Base-by-base conservation (phyloP, 2,113 vertebrate genomes). In the Podarcis muralis region DNA sequence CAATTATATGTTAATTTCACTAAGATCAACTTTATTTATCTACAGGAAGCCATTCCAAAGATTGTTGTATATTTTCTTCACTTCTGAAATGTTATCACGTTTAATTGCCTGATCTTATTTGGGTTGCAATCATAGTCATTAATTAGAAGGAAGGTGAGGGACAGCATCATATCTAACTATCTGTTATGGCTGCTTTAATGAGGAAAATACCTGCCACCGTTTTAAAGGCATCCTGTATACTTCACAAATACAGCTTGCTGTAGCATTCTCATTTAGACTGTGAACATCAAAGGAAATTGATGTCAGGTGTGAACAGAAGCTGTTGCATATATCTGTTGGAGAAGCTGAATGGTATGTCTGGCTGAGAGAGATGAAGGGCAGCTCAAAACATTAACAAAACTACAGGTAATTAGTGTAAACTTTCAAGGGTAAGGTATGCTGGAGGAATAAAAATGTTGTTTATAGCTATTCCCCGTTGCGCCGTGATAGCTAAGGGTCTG, bases 91-190 rank as follows among this genome's bases (percentile, higher is more conserved):
- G 97, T 97, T 98, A 98, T 98, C 98, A 97, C 97, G 95, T 98
- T 98, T 98, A 98, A 98, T 98, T 98, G 97, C 97, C 95, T 97
- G 96, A 97, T 97, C 96, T 98, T 97, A 98, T 98, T 98, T 97
- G 97, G 97, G 97, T 97, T 97, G 97, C 96, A 98, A 98, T 98
- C 97, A 97, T 97, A 97, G 96, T 97, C 97, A 98, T 97, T 98
- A 98, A 98, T 98, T 98, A 98, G 97, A 96, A 97, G 95, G 96
- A 98, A 98, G 98, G 97, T 98, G 97, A 98, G 96, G 97, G 97
- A 98, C 98, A 98, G 97, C 98, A 97, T 97, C 96, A 95, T 98
- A 98, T 98, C 97, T 97, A 97, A 96, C 96, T 97, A 97, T 97
- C 97, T 97, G 97, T 97, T 97, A 97, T 96, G 96, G 97, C 96